A percentile compares a stretch with the other conserved stretches of the same genome.
Conservation (phyloP, 2,888 invertebrate species). For the Orchesella flavescens region DNA sequence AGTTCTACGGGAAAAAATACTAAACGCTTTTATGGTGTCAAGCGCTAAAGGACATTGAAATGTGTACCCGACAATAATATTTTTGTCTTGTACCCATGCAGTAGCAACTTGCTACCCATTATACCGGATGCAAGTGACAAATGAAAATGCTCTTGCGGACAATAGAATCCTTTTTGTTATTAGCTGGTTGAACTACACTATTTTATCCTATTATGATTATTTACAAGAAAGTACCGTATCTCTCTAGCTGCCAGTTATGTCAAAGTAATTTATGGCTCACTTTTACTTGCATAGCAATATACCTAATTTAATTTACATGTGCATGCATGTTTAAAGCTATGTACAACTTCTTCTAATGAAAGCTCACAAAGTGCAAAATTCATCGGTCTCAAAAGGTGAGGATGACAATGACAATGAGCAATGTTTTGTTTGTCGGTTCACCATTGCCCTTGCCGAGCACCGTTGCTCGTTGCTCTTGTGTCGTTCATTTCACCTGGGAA, state of each 20-base stretch:
- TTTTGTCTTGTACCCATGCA: neutral
- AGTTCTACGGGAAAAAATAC: constrained; percentile 11
- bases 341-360: neutral
- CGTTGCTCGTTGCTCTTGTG: neutral
- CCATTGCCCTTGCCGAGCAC: neutral
- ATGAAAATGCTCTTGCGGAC: constrained; percentile 43
- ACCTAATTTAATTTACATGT: neutral
- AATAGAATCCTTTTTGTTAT: constrained; percentile 6
- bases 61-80: neutral
- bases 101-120: neutral
- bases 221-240: constrained; percentile 20
- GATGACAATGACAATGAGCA: neutral
- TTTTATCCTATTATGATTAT: neutral
- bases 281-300: constrained; percentile 35
- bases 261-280: constrained; percentile 37
- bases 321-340: neutral
- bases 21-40: constrained; percentile 19
- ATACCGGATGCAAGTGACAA: constrained; percentile 43
- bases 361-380: neutral
- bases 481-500: neutral
- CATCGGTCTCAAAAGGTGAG: neutral
- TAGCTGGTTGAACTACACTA: neutral
- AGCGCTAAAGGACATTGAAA: neutral
- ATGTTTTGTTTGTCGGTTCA: too few relatives aligned
- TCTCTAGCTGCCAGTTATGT: neutral